Base-by-base conservation (phyloP, 2,797 vertebrate genomes). In the Carapus acus region DNA sequence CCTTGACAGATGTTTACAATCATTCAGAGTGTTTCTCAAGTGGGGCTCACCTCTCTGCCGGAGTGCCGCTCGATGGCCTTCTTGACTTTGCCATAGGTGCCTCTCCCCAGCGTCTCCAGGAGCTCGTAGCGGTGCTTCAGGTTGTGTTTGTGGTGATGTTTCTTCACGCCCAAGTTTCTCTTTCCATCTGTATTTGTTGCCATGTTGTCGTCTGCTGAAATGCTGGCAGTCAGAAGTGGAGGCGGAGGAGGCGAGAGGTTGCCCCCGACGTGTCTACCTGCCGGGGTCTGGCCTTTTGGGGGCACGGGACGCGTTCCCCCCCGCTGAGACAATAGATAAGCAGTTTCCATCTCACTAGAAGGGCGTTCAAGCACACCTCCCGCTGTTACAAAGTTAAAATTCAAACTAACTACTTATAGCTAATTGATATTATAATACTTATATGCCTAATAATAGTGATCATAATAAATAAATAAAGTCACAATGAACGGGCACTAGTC, bases 131-230 rank as follows among this genome's bases (percentile, higher is more conserved):
- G 93, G 78, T 98, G 96, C 73, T 98, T 98, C 79, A 98, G 90
- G 87, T 98, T 98, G 80, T 98, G 96, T 71, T 98, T 98, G 87
- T 98, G 96, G 70, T 96, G 94, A 81, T 97, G 96, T 60, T 95
- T 89, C 88, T 96, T 97, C 81, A 94, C 94, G 17, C 91, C 92
- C 2, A 91, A 90, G 78, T 85, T 86, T 65, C 89, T 89, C 72
- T 83, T 84, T 62, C 85, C 83, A 43, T 85, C 86, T 2, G 76
- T 33, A 49, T 73, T 36, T 3, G 73, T 50, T 17, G 74, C 76
- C n/a, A n/a, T n/a, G 43, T 70, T 56, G 31, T 73, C 85, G 3
- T 77, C 74, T 18, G 76, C 62, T 7, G 83, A 65, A 59, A 8
- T 50, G 22, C 67, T 55, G 64, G 62, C 54, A 60, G 67, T 80